Evolutionary conservation across 2,113 vertebrate genomes (phyloP), one percentile per base, ranked within the genome.

Genomic region (Tragelaphus strepsiceros): DNA sequence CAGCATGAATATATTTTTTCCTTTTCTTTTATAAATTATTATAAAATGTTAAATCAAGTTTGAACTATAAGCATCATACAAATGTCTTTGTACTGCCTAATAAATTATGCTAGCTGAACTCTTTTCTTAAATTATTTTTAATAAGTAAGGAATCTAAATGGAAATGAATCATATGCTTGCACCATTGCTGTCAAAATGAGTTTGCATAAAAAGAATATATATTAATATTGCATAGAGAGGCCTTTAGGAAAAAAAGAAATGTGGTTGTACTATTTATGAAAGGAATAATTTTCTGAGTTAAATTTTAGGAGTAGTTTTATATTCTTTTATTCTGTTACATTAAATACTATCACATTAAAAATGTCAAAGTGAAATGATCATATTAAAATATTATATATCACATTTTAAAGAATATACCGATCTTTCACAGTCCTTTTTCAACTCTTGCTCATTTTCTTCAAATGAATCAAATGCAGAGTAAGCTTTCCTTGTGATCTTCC

Each of bases 51-150:
- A 96, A 97, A 86, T 97, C 15, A 24, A 90, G 43, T 97, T 91
- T 2, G 32, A 32, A 74, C 35, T 89, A 71, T 61, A 90, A 5
- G 15, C 28, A 84, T 62, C 5, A 11, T 74, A 77, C 81, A 71
- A 35, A 62, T 90, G 28, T 89, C 64, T 96, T 96, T 58, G 22
- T 94, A 92, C 74, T 28, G 1, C 1, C 91, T 98, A 95, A 96
- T 90, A 91, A 12, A 30, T 83, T 95, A 95, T 97, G 87, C 91
- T 17, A 17, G 32, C 39, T 91, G 94, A 96, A 80, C n/a, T 43
- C 95, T 94, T 95, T 97, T 64, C 90, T 93, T 22, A 95, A 96
- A 92, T 32, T 78, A 74, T 15, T 97, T 93, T 97, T 97, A 94
- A 91, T 97, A 94, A 87, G 81, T 91, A 67, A 90, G 61, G 58